Base-by-base conservation (phyloP, 2,113 vertebrate genomes). In the Pseudopipra pipra region DNA sequence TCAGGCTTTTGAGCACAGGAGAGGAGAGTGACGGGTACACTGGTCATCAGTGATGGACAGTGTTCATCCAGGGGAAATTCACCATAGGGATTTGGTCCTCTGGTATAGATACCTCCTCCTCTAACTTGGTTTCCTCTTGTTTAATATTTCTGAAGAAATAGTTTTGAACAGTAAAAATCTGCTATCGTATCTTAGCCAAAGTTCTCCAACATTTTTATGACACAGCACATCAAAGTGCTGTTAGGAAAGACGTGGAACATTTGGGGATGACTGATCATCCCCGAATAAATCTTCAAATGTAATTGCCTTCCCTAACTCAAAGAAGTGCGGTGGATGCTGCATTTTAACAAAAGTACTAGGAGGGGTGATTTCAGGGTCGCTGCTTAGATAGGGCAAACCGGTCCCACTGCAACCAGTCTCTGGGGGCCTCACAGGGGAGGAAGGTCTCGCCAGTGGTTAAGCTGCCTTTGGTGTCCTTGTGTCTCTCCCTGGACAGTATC, bases 1-100 rank as follows among this genome's bases (percentile, higher is more conserved):
- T 83, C 65, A 23, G 44, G 14, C 65, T 74, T 55, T 14, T 39
- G 65, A 88, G 78, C 46, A 43, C 0, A 0, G 37, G 35, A 46
- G 18, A 77, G 46, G 8, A 67, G 23, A 61, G 66, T 9, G 14
- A 14, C 49, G 59, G 61, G 33, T 41, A 84, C 86, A 4, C 11
- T 31, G 43, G 21, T 33, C 39, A 39, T 44, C 41, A 56, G 31
- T 0, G 0, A 46, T 9, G 4, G 65, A 17, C 35, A 61, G 44
- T 0, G 0, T 3, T 73, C 71, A 56, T 4, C 5, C 24, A 31
- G 3, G 4, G 17, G 72, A 76, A 72, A 72, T 56, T 54, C 3
- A 2, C 61, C 5, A 1, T 1, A 1, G 30, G 44, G 11, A 46
- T 62, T 52, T 43, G 23, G 21, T 89, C n/a, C 37, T 62, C 18